Evolutionary conservation across 2,888 invertebrate genomes (phyloP), one percentile per base, ranked within the genome.

Genomic region (Acleris emargana): DNA sequence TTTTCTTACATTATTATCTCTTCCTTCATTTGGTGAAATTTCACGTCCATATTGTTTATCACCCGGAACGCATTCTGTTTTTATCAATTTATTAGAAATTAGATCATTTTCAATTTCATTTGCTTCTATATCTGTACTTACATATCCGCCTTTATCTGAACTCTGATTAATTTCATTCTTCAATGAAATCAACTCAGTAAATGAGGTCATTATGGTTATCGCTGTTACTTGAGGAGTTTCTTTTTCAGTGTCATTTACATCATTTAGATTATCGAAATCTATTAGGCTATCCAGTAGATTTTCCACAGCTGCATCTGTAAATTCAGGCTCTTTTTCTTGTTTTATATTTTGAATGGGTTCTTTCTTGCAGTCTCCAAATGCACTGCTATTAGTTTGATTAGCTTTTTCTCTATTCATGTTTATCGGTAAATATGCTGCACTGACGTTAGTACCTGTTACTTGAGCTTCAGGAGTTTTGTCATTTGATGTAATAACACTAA

Each of bases 141-240:
- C 45, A 5, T 20, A n/a, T 17, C 20, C 49, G 9, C 13, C 38
- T 13, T 38, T 38, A 13, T 38, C 4, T 38, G 38, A 38, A 38
- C 38, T 13, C 4, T 13, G 11, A 38, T 13, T 13, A 11, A 38
- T 38, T 38, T 43, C 55, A 13, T 47, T 3, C 7, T 57, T 57
- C 16, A 59, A 49, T 20, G 64, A 53, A 17, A 53, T n/a, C 22
- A 64, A 25, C 16, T 64, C 63, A 1, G 58, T 52, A 1, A 43
- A 45, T 16, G 63, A 58, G 2, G 63, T 64, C 58, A 47, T 64
- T 16, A 58, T 64, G 28, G 58, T 64, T 7, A 58, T 53, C 1
- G 58, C 17, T 4, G 53, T 58, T 13, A 64, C 58, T 58, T 32
- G 22, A 52, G 63, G 63, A 16, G 17, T 47, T 47, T 58, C 57